Evolutionary conservation across 1,140 invertebrate genomes (phyloP), one percentile per base, ranked within the genome.

Genomic region (Prorops nasuta): DNA sequence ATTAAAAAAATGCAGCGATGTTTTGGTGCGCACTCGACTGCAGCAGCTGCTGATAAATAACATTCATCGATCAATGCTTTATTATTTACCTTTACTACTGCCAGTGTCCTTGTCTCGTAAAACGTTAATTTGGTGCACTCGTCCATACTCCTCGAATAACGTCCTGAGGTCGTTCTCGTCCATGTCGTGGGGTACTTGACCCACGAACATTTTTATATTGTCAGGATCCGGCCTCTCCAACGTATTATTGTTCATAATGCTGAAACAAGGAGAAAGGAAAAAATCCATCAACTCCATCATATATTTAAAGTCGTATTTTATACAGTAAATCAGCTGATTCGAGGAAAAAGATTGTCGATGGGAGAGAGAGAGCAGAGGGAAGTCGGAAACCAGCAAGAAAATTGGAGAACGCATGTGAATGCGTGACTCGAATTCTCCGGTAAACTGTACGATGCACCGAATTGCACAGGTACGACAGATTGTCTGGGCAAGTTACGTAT

Each of bases 151-250:
- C 68, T 97, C 94, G 72, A 99, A 99, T 86, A 98, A 90, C 69
- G 88, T 87, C 60, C 90, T 85, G 20, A 98, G 84, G 69, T 99
- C 95, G 68, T 89, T 89, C 78, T 99, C 97, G 75, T 96, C 92
- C 94, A 98, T 98, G 37, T 90, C 88, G 36, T 95, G 85, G 17
- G 97, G 96, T 67, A 99, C 94, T 77, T 98, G 93, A 24, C 93
- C 92, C 35, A 99, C 96, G 81, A 99, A 99, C 96, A 99, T 98
- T 85, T 99, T 99, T 66, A 99, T 99, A 68, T 96, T 93, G 78
- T 99, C 96, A 2, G 91, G 86, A 80, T 99, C 97, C 1, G 94
- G 94, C 70, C 89, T 86, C 64, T 85, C 85, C 58, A 77, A 75
- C 42, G 72, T 71, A 48, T 80, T 76, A 61, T 74, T 75, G 58